Evolutionary conservation across 2,888 invertebrate genomes (phyloP), one percentile per base, ranked within the genome.

Genomic region (Netelia fuscicornis): DNA sequence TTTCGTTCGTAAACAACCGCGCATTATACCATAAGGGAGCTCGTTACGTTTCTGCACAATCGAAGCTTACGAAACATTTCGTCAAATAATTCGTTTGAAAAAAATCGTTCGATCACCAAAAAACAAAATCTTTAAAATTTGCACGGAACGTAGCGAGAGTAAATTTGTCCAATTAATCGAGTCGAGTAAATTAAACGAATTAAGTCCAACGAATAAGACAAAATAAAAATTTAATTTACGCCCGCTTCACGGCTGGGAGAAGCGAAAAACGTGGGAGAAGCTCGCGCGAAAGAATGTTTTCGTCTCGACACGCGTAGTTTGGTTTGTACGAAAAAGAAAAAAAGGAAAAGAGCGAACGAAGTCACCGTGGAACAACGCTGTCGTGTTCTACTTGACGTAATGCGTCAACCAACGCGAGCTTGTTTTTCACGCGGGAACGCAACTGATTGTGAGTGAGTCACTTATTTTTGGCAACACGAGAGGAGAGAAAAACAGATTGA

Each of bases 301-400:
- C 74, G 48, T 48, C 37, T 48, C 44, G 64, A 17, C 79, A 56
- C 65, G 64, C 65, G 56, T 54, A 52, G 25, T 17, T 37, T 81
- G 10, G 44, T 6, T 13, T 1, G 37, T 58, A 70, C 20, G 37
- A 52, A 60, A 72, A 48, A 65, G n/a, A 44, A 65, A 25, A 30
- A 25, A 25, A 30, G 6, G 42, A 25, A 42, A 62, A 54, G 44
- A 23, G 20, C 67, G 25, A 58, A 23, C n/a, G 11, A 62, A 23
- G 62, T 48, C 42, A 56, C n/a, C 10, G 37, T 23, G 76, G 76
- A 79, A 54, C 83, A 80, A 76, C 64, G 70, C 23, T 70, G 54
- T 64, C 56, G 56, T 56, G 83, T 80, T 80, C 75, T 25, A 84
- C 71, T 80, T 71, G 80, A 84, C 83, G 80, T 52, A 76, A 71